phyloP scores from a whole-genome alignment of 2,888 invertebrate genomes.

The Himalopsyche tibetana region DNA sequence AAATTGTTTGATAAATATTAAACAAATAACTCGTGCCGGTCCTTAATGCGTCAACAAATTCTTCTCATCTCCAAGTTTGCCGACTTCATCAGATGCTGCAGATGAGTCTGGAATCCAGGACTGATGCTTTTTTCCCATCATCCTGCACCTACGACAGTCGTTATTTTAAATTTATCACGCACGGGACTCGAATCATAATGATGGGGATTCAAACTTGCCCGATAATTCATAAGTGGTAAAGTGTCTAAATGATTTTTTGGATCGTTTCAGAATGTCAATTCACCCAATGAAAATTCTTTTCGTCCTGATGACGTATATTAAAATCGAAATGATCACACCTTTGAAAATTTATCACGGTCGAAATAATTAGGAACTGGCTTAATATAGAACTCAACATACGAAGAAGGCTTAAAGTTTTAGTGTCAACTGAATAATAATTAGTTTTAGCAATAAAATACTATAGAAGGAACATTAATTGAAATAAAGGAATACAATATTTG shows the following conservation, averaged over 20 bases:
- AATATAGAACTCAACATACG: no score
- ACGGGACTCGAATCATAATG: conserved; percentile 17
- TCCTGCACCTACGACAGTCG: conserved; percentile 5
- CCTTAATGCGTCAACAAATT: not conserved
- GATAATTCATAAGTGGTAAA: not conserved
- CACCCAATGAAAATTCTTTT: no score
- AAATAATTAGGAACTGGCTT: no score
- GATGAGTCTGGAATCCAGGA: conserved; percentile 18
- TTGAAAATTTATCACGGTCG: no score
- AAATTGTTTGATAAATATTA: no score
- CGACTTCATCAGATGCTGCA: conserved; percentile 27
- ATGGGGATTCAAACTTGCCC: not conserved
- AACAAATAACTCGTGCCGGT: not conserved
- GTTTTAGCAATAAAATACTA: no score
- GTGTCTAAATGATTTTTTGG: conserved; percentile 25
- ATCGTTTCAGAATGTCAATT: not conserved
- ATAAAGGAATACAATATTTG: no score
- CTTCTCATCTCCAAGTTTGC: not conserved
- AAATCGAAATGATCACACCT: no score
- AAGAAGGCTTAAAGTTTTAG: no score
- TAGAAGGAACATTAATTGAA: no score
- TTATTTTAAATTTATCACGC: conserved; percentile 20
- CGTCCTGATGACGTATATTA: no score
- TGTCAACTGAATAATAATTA: no score
- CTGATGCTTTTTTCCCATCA: not conserved